Base-by-base conservation (phyloP, 35 echinoderm and acorn worm genomes). In the Chiridota heheva region DNA sequence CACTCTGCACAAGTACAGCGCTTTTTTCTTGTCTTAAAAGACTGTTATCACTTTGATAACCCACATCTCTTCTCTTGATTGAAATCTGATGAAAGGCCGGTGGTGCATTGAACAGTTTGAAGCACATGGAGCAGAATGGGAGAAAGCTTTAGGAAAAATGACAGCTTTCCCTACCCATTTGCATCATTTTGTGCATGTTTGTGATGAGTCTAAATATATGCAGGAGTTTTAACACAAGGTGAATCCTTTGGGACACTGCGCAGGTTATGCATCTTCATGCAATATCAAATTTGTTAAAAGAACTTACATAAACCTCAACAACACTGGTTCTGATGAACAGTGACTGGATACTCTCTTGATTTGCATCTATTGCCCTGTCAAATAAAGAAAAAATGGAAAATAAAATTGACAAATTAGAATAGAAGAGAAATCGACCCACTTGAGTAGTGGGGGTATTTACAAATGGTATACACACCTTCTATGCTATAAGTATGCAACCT, bases 271-370 rank as follows among this genome's bases (percentile, higher is more conserved):
- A 17, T 55, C 15, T 15, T 17, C 15, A 25, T 15, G 49, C 24
- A 60, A 60, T 60, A 26, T 5, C 24, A 60, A 60, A 60, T 26
- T 17, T 26, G 17, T 60, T 8, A 60, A 60, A 46, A 71, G 22
- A 43, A 91, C 89, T 91, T 81, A 91, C 89, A 81, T 73, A 91
- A 63, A 86, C 74, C 45, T 81, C 76, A 6, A 91, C 67, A 0
- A 91, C 89, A 39, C 75, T 69, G 60, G 69, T 69, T 17, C 69
- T 39, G 5, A 72, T 67, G 30, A 91, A 58, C 16, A 91, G 67
- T 35, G 32, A 25, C 35, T 81, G 43, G 34, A 91, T 91, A 32
- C 73, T 91, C 27, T n/a, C 46, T 4, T 32, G 15, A 53, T 86
- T 91, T 20, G 72, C 44, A 67, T 91, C 89, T 31, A 91, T 86